Conservation (phyloP, 2,113 vertebrate genomes). For the Sinocyclocheilus anshuiensis region DNA sequence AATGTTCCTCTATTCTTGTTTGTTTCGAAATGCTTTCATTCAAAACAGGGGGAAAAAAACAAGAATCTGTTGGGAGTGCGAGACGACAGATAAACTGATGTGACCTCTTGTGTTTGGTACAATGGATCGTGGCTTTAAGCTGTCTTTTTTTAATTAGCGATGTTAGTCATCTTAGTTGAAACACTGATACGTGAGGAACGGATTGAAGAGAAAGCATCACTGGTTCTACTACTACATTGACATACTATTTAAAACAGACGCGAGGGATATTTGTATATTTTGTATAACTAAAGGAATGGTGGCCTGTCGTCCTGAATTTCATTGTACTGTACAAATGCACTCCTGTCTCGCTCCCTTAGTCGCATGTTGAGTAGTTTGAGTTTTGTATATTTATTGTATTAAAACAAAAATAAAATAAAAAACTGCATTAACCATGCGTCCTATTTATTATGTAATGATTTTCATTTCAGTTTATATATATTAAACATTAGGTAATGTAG, state of each 20-base stretch:
- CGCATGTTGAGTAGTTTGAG: constrained; percentile 89
- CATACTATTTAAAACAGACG: constrained; percentile 71
- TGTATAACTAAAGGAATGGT: constrained; percentile 80
- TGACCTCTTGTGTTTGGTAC: constrained; percentile 56
- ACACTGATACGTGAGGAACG: constrained; percentile 69
- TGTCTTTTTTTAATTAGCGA: constrained; percentile 61
- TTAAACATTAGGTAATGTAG: no score
- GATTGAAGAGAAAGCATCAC: not conserved
- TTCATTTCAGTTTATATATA: no score
- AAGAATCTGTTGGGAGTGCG: constrained; percentile 8
- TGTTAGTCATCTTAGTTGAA: constrained; percentile 68
- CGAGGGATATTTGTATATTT: constrained; percentile 88
- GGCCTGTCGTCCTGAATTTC: constrained; percentile 78
- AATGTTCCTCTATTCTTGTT: constrained; percentile 53
- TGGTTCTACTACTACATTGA: constrained; percentile 48
- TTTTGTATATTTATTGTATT: constrained; percentile 99
- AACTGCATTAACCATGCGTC: constrained; percentile 14
- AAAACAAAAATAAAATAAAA: constrained; percentile 79
- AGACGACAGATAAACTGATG: constrained; percentile 25
- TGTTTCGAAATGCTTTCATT: constrained; percentile 27
- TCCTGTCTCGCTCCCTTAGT: constrained; percentile 71
- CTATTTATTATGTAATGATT: not conserved
- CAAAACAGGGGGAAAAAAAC: not conserved
- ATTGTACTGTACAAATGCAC: constrained; percentile 82
- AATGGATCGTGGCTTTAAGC: constrained; percentile 61